A percentile compares a stretch with the other conserved stretches of the same genome.
These are phyloP conservation scores for Embiotoca jacksoni DNA, from an alignment of 2,113 vertebrate genomes.

Conservation along the genomic window DNA sequence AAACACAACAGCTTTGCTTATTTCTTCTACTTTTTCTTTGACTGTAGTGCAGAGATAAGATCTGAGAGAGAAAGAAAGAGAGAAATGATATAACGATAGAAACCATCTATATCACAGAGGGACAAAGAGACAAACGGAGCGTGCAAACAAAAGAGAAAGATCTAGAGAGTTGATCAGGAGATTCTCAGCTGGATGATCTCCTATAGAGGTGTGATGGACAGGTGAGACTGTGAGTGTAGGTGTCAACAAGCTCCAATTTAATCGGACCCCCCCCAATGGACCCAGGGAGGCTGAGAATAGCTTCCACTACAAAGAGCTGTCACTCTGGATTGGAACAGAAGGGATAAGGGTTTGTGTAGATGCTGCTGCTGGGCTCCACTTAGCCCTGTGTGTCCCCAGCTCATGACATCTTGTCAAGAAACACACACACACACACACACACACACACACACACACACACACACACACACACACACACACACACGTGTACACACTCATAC, in stretches of 20 bases:
- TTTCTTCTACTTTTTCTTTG: too few species aligned
- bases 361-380: conserved; percentile 49
- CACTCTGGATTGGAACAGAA: conserved; percentile 63
- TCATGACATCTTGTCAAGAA: conserved; percentile 2
- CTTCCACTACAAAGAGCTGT: conserved; percentile 67
- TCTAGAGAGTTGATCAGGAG: background rate
- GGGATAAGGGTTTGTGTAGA: conserved; percentile 47
- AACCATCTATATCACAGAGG: background rate
- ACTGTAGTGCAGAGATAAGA: too few species aligned
- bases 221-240: conserved; percentile 20
- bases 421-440: background rate
- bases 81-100: too few species aligned
- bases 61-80: too few species aligned
- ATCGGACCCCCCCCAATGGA: conserved; percentile 11
- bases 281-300: conserved; percentile 70
- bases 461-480: background rate
- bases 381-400: conserved; percentile 9
- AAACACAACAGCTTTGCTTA: too few species aligned
- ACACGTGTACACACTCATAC: background rate
- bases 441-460: background rate
- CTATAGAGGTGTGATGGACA: conserved; percentile 2
- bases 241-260: conserved; percentile 37
- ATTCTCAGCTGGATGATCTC: background rate
- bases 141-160: background rate
- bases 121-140: background rate